phyloP scores from a whole-genome alignment of 2,888 invertebrate genomes.

The Macropis europaea region DNA sequence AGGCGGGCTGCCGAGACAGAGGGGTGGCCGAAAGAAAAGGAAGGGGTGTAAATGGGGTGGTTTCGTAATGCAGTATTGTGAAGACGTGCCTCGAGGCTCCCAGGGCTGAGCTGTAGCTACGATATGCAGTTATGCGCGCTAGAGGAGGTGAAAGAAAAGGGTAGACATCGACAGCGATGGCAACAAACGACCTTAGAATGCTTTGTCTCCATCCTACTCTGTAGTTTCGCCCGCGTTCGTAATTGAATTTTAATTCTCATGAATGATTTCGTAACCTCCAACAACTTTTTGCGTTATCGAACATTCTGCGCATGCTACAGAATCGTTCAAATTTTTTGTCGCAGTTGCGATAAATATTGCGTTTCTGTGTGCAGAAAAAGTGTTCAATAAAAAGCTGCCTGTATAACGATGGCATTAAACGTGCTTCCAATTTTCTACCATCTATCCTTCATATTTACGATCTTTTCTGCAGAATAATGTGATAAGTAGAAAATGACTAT shows the following conservation, averaged over 20 bases:
- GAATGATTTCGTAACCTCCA: too few species aligned
- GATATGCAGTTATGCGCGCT: constrained; percentile 57
- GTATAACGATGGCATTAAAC: too few species aligned
- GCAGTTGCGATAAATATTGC: too few species aligned
- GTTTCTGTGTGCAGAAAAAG: too few species aligned
- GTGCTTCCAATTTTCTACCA: too few species aligned
- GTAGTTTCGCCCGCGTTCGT: not conserved
- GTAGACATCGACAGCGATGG: constrained; percentile 32
- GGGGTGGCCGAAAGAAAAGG: constrained; percentile 21
- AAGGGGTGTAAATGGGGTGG: constrained; percentile 45
- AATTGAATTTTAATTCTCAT: not conserved
- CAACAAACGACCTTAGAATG: constrained; percentile 36
- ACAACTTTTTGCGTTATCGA: too few species aligned
- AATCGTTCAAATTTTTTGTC: too few species aligned
- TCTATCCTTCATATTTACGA: too few species aligned
- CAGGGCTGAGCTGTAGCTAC: constrained; percentile 59
- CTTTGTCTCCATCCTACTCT: not conserved
- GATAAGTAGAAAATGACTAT: too few species aligned
- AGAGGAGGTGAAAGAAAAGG: constrained; percentile 6
- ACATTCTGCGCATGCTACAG: too few species aligned
- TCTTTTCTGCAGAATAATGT: too few species aligned
- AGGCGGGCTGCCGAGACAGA: constrained; percentile 9
- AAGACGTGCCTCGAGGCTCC: constrained; percentile 64
- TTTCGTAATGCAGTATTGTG: constrained; percentile 72
- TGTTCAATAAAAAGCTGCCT: too few species aligned